phyloP scores from a whole-genome alignment of 2,888 invertebrate genomes.

The Eilema sororculum region DNA sequence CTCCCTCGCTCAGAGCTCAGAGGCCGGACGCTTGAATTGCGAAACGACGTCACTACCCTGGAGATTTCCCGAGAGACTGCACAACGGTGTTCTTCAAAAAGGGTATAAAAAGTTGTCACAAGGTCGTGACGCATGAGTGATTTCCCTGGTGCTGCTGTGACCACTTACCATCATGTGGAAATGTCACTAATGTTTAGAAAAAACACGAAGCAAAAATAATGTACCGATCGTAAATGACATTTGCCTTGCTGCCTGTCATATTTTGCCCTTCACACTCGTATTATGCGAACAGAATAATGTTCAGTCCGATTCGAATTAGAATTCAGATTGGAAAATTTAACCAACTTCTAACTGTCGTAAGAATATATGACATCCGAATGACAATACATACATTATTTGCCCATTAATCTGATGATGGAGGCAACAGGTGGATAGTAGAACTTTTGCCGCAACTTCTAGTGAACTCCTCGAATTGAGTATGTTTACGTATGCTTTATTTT shows the following conservation, averaged over 20 bases:
- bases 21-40: not conserved
- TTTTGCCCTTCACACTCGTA: not conserved
- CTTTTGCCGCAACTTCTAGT: no score
- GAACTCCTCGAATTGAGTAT: no score
- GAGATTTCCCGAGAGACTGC: constrained; percentile 3
- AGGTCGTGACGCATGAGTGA: constrained; percentile 1
- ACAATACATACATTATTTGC: no score
- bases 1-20: not conserved
- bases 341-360: not conserved
- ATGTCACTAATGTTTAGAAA: not conserved
- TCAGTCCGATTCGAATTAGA: not conserved
- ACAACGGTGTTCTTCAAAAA: not conserved
- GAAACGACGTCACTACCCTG: not conserved
- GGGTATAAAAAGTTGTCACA: not conserved
- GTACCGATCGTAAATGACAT: not conserved
- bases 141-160: not conserved
- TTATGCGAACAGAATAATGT: not conserved
- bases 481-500: no score
- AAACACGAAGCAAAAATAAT: not conserved
- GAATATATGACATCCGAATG: no score
- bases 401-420: no score
- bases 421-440: not conserved
- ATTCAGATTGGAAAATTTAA: not conserved
- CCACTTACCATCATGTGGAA: not conserved
- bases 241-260: not conserved